Evolutionary conservation across 2,888 invertebrate genomes (phyloP), one percentile per base, ranked within the genome.

Genomic region (Scaptomyza polygonia): DNA sequence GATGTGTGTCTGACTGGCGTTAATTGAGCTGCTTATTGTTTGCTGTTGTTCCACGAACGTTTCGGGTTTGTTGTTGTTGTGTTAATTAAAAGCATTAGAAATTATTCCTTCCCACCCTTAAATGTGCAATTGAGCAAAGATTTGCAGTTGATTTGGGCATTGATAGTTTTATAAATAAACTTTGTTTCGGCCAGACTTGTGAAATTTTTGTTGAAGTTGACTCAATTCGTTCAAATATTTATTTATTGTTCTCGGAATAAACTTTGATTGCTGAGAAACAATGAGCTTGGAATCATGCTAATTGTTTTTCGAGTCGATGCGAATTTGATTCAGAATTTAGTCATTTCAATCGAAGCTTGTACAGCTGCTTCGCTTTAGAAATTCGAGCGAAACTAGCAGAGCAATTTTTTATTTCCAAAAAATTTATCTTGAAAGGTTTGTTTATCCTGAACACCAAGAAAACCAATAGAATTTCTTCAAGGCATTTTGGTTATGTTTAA

Each of bases 21-120:
- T 88, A 84, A 84, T 88, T 84, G 84, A 86, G 86, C 78, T 87
- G 72, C 66, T 76, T 79, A 68, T 86, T 86, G 59, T 79, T 63
- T 52, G 68, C 5, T 76, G 40, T 58, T 72, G 39, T 43, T 53
- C 9, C 25, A 54, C 14, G 27, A 34, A 11, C 11, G 18, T 29
- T 57, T 32, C 16, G 44, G 12, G 29, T n/a, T 12, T 21, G 6
- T 49, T 57, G 32, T 58, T 52, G 18, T 47, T 59, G 75, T 78
- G 81, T 75, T 75, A 82, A 80, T 86, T 77, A 65, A 54, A 21
- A 36, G 34, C 44, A 34, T 49, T 61, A 39, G 36, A 36, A 47
- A 53, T 42, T 27, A 8, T 25, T 25, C 8, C 42, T 2, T 1
- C 18, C 18, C 18, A 0, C 16, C 16, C 21, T 12, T 12, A 45